Percentiles rank a stretch among this genome's conserved stretches.
phyloP scores from a whole-genome alignment of 1,140 invertebrate genomes.

The Drosophila melanica region DNA sequence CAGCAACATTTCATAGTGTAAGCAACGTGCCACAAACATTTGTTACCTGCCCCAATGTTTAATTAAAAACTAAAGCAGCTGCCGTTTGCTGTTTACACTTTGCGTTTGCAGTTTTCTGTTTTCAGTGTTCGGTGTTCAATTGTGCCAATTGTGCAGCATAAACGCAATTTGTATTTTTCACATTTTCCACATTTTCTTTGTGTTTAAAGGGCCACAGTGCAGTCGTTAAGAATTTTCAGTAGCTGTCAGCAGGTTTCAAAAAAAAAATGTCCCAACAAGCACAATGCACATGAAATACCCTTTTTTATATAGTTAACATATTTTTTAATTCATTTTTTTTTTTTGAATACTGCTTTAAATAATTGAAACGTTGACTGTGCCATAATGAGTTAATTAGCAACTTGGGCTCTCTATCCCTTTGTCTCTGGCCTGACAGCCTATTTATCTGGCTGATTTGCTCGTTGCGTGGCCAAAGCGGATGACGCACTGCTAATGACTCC shows the following conservation, averaged over 20 bases:
- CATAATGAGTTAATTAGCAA: conserved; percentile 23
- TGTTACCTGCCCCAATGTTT: conserved; percentile 54
- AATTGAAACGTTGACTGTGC: neutral
- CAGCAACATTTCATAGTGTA: conserved; percentile 21
- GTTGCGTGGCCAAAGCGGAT: conserved; percentile 18
- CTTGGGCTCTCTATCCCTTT: conserved; percentile 7
- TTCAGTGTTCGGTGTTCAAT: conserved; percentile 11
- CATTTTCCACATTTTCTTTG: conserved; percentile 16
- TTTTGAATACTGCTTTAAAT: neutral
- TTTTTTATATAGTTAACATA: neutral
- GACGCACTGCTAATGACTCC: conserved; percentile 22
- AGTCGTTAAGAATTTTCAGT: conserved; percentile 44
- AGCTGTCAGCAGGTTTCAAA: conserved; percentile 42
- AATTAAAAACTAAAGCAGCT: conserved; percentile 78
- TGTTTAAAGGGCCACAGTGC: conserved; percentile 19
- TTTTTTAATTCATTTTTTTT: too few relatives aligned
- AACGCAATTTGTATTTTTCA: conserved; percentile 50
- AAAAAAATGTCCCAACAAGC: neutral
- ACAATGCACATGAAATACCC: conserved; percentile 10
- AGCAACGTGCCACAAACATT: conserved; percentile 51
- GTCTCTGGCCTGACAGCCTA: neutral
- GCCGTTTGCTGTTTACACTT: conserved; percentile 44
- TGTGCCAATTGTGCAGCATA: conserved; percentile 46
- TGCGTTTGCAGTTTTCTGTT: conserved; percentile 43
- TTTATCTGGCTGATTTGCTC: conserved; percentile 1